Evolutionary conservation across 2,888 invertebrate genomes (phyloP).

Genomic region (Hypomecis punctinalis): DNA sequence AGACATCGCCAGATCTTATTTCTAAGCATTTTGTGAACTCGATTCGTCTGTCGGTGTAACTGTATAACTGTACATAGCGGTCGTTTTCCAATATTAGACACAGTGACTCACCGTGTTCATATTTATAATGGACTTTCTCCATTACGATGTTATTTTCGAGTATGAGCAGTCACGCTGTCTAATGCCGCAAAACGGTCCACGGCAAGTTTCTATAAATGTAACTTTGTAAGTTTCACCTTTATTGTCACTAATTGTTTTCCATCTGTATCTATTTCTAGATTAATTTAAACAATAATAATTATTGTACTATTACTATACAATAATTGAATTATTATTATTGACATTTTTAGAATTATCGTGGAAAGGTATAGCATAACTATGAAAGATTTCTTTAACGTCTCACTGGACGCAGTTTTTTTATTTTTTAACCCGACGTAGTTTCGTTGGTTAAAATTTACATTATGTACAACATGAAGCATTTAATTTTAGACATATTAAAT

Average conservation of each 20-base stretch:
- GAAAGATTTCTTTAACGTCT: constrained; percentile 61
- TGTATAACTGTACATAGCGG: constrained; percentile 45
- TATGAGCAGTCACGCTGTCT: constrained; percentile 45
- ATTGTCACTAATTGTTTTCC: constrained; percentile 78
- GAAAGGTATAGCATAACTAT: constrained; percentile 68
- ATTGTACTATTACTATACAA: constrained; percentile 79
- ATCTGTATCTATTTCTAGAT: constrained; percentile 79
- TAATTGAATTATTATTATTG: constrained; percentile 77
- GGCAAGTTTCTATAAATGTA: constrained; percentile 64
- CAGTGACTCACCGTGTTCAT: constrained; percentile 26
- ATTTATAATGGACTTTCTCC: constrained; percentile 34
- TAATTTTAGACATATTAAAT: constrained; percentile 82
- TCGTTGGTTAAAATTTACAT: constrained; percentile 61
- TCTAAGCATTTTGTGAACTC: constrained; percentile 70
- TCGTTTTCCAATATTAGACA: constrained; percentile 35
- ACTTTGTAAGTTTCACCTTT: constrained; percentile 78
- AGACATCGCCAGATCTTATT: constrained; percentile 74
- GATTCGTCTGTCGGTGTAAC: constrained; percentile 73
- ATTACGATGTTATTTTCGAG: constrained; percentile 42
- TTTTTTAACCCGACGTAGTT: constrained; percentile 34
- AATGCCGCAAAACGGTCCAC: constrained; percentile 48
- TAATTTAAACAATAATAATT: constrained; percentile 71
- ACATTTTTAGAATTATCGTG: constrained; percentile 74
- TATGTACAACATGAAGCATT: constrained; percentile 84
- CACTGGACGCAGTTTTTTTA: constrained; percentile 49